Evolutionary conservation across 2,888 invertebrate genomes (phyloP), one percentile per base, ranked within the genome.

Genomic region (Linyphia triangularis): DNA sequence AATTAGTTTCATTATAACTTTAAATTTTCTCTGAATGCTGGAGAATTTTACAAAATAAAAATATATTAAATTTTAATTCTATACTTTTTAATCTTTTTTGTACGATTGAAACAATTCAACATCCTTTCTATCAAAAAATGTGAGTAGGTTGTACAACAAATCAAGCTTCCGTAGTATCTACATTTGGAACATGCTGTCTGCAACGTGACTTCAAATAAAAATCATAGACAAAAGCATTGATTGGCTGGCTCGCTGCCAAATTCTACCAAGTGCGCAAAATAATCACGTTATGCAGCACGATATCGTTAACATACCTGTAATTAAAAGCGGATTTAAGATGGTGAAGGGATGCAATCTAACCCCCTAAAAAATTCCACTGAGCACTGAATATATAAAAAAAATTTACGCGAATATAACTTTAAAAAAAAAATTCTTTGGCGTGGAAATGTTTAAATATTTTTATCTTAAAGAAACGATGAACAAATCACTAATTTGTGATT

Each of bases 121-220:
- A 2, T 59, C 19, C 1, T 6, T 63, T 26, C 4, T 26, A 26
- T 9, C 0, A 63, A 26, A 1, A 63, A 22, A 63, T 22, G 22
- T 24, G 1, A 24, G 13, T 26, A 9, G 1, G 19, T 59, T 16
- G n/a, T 7, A 30, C 26, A 73, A 40, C 6, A 24, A 73, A 16
- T n/a, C 9, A 6, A 63, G 82, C 82, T 82, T 82, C 88, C 77
- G 82, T 82, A 88, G 73, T 26, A 2, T 59, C 75, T 30, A 61
- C 78, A 85, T 81, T 73, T 72, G 40, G 28, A 16, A 69, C 89
- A 89, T 84, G 84, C 89, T 84, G 75, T 63, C 85, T 85, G 89
- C 89, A 89, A 89, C 89, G 89, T 89, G 89, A 89, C 89, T 85
- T 81, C 13, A 30, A 78, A 57, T n/a, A 16, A 63, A 69, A 89